Conservation (phyloP, 2,888 invertebrate genomes). For the Pogonocherus hispidulus region DNA sequence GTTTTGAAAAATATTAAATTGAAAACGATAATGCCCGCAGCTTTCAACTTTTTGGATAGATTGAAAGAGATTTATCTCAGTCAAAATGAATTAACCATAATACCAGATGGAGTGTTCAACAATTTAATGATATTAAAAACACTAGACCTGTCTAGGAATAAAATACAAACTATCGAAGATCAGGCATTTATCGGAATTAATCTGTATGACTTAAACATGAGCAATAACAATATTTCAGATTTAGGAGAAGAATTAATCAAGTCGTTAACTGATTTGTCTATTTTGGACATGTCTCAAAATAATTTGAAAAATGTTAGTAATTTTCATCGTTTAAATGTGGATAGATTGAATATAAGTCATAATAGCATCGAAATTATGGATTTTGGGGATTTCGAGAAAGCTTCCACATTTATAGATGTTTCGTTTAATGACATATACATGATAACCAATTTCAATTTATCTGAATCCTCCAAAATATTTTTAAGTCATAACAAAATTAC, state of each 20-base stretch:
- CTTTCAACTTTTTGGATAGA: conserved; percentile 17
- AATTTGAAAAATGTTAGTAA: conserved; percentile 2
- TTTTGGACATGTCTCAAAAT: conserved; percentile 19
- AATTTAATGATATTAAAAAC: conserved; percentile 8
- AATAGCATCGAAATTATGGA: conserved; percentile 18
- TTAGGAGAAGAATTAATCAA: conserved; percentile 5
- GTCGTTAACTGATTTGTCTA: not conserved
- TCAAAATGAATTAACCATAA: conserved; percentile 2
- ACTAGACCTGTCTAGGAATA: conserved; percentile 27
- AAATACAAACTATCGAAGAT: conserved; percentile 16
- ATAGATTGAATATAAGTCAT: conserved; percentile 7
- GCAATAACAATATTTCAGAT: conserved; percentile 14
- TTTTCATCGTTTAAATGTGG: not conserved
- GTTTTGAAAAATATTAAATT: not conserved
- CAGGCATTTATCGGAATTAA: conserved; percentile 23
- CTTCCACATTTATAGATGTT: not conserved
- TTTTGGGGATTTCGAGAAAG: not conserved
- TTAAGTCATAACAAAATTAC: conserved; percentile 11
- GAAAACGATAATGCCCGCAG: conserved; percentile 8
- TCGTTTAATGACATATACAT: conserved; percentile 16
- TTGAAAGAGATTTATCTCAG: conserved; percentile 1
- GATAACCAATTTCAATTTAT: conserved; percentile 3
- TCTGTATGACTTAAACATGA: conserved; percentile 4
- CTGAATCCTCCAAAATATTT: not conserved
- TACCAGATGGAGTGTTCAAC: conserved; percentile 28